Base-by-base conservation (phyloP, 2,888 invertebrate species). In the Oxystoma pomonae region DNA sequence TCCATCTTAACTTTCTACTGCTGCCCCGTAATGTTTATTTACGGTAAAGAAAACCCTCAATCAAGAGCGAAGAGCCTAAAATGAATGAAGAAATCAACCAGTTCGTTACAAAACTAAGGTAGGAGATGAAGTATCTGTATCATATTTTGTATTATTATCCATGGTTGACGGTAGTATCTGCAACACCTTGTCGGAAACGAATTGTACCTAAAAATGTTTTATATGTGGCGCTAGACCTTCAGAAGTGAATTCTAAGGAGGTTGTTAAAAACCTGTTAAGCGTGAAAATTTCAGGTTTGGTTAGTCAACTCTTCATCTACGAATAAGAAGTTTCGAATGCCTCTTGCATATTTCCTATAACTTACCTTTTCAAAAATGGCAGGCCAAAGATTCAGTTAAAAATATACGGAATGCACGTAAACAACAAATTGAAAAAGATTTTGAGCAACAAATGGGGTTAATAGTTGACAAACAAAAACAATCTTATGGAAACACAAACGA, bases 181-280 rank as follows among this genome's bases (percentile, higher is more conserved):
- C 16, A 55, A 55, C 55, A 55, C 55, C 55, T 55, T 55, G 55
- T 55, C 55, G 20, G 55, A 17, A 35, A 35, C 35, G 35, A 35
- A 35, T 55, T 17, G 5, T 35, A 35, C 35, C 3, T 12, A 35
- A 35, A 35, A 35, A 35, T 35, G 35, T 35, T 35, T 35, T 35
- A 35, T 18, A 55, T 55, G 20, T 55, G 55, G 18, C 12, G n/a
- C 53, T 7, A 53, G 53, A n/a, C 53, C 53, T 16, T 53, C 53
- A 53, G 53, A 53, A 53, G n/a, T 53, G 53, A 53, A 53, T 18
- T 53, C 53, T 53, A 53, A 53, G 53, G 18, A 18, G 53, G 35
- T 35, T 35, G 35, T 35, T 35, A 35, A 35, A 55, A 7, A 55
- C 55, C 55, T 55, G 18, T 20, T 18, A 55, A 18, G 55, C 17